These are phyloP conservation scores for Chymomyza costata DNA, from an alignment of 1,140 invertebrate genomes.

Conservation along the genomic window DNA sequence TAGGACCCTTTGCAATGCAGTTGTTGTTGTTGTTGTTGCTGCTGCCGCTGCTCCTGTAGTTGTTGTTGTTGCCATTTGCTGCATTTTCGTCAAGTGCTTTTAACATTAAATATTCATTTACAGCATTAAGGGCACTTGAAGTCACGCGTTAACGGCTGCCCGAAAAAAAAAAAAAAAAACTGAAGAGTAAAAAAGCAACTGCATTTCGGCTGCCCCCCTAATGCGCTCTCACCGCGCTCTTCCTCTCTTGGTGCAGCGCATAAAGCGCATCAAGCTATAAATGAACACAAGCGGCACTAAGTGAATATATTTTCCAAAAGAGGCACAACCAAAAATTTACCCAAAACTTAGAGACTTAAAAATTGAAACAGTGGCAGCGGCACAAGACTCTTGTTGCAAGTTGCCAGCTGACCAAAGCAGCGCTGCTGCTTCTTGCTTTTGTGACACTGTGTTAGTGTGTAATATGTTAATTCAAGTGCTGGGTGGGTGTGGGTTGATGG, in stretches of 20 bases:
- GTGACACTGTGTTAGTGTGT: too few relatives aligned
- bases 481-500: too few relatives aligned
- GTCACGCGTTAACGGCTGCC: slow-evolving; percentile 63
- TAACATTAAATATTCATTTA: slow-evolving; percentile 74
- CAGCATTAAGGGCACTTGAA: slow-evolving; percentile 72
- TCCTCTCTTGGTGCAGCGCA: too few relatives aligned
- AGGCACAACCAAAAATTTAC: not conserved
- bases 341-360: slow-evolving; percentile 38
- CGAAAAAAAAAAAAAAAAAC: slow-evolving; percentile 23
- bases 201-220: too few relatives aligned
- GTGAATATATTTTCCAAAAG: slow-evolving; percentile 54
- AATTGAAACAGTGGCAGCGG: slow-evolving; percentile 7
- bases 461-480: too few relatives aligned
- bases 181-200: not conserved
- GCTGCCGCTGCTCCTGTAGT: slow-evolving; percentile 27
- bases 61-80: slow-evolving; percentile 41
- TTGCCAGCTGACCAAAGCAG: too few relatives aligned
- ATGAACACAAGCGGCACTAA: slow-evolving; percentile 65
- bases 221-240: too few relatives aligned
- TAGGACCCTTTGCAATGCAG: slow-evolving; percentile 33
- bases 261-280: slow-evolving; percentile 59
- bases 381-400: not conserved
- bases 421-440: too few relatives aligned
- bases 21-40: not conserved
- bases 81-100: slow-evolving; percentile 73